Evolutionary conservation across 2,888 invertebrate genomes (phyloP), one percentile per base, ranked within the genome.

Genomic region (Heliconius cydno): DNA sequence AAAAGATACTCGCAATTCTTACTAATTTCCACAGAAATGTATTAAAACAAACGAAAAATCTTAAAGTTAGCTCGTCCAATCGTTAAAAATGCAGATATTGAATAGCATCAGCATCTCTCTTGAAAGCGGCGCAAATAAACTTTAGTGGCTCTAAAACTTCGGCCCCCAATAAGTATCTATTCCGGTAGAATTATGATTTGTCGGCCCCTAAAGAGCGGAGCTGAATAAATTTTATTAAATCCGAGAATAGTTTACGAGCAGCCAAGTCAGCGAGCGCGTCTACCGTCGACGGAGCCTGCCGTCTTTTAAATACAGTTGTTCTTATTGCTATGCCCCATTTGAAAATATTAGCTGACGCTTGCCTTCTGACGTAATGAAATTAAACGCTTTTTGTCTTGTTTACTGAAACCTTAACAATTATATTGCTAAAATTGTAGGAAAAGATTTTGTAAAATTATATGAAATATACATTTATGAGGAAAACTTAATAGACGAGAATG

Each of bases 191-290:
- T 92, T 93, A 94, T 94, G 94, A 93, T 93, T 94, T 93, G 92
- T 93, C 90, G 91, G 91, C 89, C 92, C 88, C 92, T 88, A 88
- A 91, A 93, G 92, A 90, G 89, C 85, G 88, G 87, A 87, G 90
- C 89, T 92, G 92, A 93, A 94, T 94, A 92, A 93, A 94, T 94
- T 94, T 93, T 93, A 94, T 93, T 93, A 93, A 94, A 93, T 92
- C 92, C 91, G 88, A 88, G 90, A 91, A 87, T 90, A 91, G 91
- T 94, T 94, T 94, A 94, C 90, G 94, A 92, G 88, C 88, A 87
- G 86, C 90, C 87, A 88, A 90, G 91, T 94, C 93, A 93, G 93
- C 86, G 87, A 93, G 93, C 86, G 87, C 89, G 85, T 90, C 88
- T 85, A 85, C 68, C 38, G 68, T 70, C 86, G 87, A 79, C 77